phyloP scores from a whole-genome alignment of 2,797 vertebrate species.

The Lerista edwardsae region DNA sequence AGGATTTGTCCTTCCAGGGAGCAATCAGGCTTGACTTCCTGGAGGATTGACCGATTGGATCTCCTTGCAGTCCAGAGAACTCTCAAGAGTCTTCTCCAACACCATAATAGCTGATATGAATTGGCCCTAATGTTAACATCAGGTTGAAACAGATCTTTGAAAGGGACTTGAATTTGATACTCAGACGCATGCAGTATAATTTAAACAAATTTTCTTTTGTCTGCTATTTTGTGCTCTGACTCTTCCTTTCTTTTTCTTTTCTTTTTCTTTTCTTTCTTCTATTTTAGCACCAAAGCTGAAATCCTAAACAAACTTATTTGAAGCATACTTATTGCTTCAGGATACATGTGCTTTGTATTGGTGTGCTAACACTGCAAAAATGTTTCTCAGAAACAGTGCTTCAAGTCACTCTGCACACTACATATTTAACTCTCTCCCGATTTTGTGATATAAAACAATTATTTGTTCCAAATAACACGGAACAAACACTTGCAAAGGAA shows the following conservation, averaged over 20 bases:
- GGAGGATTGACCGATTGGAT: too few relatives aligned
- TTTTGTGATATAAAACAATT: conserved; percentile 57
- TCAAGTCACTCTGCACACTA: conserved; percentile 47
- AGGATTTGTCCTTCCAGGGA: too few relatives aligned
- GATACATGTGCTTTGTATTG: background rate
- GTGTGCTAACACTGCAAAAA: background rate
- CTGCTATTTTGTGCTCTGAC: background rate
- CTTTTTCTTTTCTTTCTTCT: conserved; percentile 1
- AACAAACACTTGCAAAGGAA: conserved; percentile 64
- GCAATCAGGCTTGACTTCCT: too few relatives aligned
- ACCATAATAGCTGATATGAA: too few relatives aligned
- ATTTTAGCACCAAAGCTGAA: background rate
- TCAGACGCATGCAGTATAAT: background rate
- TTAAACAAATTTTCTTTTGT: background rate
- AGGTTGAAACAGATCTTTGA: too few relatives aligned
- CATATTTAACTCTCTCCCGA: conserved; percentile 10
- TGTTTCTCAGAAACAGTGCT: background rate
- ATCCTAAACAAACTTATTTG: background rate
- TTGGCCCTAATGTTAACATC: too few relatives aligned
- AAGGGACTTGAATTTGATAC: background rate
- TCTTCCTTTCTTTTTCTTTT: background rate
- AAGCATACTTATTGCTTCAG: background rate
- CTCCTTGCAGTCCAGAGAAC: too few relatives aligned
- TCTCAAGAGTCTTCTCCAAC: too few relatives aligned
- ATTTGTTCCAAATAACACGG: conserved; percentile 58